Conservation (phyloP, 64 coral and sea anemone genomes). For the Actinia tenebrosa region DNA sequence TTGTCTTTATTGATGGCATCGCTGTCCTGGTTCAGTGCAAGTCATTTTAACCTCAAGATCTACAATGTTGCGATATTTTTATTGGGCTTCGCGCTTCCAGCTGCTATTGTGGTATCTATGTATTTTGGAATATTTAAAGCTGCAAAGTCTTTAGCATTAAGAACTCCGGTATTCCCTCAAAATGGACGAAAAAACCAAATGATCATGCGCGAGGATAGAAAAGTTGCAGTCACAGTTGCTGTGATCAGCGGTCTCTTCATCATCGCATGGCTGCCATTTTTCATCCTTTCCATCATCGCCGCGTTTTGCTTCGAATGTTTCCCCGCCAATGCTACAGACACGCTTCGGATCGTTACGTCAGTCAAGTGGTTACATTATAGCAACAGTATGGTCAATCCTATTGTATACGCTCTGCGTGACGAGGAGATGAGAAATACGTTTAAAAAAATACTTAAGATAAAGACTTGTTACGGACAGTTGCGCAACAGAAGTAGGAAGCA, state of each 20-base stretch:
- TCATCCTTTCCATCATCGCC: conserved; percentile 5
- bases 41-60: neutral
- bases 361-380: conserved; percentile 47
- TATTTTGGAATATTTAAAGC: conserved; percentile 41
- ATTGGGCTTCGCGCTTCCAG: conserved; percentile 8
- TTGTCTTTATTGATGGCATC: conserved; percentile 1
- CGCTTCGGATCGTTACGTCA: neutral
- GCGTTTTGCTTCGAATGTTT: conserved; percentile 9
- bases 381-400: conserved; percentile 38
- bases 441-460: neutral
- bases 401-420: conserved; percentile 29
- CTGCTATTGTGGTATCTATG: conserved; percentile 23
- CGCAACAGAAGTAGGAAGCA: neutral
- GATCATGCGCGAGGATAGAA: conserved; percentile 23
- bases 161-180: neutral
- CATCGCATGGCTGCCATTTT: conserved; percentile 42
- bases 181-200: neutral
- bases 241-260: conserved; percentile 32
- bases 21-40: neutral
- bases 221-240: conserved; percentile 33
- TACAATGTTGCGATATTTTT: conserved; percentile 3
- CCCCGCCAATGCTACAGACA: neutral
- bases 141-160: neutral
- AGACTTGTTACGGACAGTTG: neutral
- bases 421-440: conserved; percentile 27